Conservation (phyloP, 2,797 vertebrate genomes). For the Eleutherodactylus coqui region DNA sequence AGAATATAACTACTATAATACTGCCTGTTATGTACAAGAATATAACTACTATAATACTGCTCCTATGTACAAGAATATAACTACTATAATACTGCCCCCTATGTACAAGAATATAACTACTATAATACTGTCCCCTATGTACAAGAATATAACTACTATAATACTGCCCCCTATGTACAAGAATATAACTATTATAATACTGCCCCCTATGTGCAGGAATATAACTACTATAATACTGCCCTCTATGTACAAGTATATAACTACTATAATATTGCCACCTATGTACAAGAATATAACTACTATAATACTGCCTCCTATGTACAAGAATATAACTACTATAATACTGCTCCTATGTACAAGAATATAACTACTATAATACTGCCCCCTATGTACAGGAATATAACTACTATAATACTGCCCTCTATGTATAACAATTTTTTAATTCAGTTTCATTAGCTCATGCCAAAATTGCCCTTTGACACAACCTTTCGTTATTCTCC, state of each 20-base stretch:
- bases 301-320: background rate
- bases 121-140: background rate
- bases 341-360: background rate
- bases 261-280: constrained; percentile 1
- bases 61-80: background rate
- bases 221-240: background rate
- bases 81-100: background rate
- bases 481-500: too few species aligned
- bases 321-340: constrained; percentile 3
- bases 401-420: constrained; percentile 1
- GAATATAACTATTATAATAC: background rate
- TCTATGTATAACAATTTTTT: background rate
- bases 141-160: constrained; percentile 10
- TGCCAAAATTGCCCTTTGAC: too few species aligned
- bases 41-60: constrained; percentile 3
- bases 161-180: background rate
- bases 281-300: background rate
- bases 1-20: background rate
- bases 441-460: too few species aligned
- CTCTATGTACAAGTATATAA: constrained; percentile 2
- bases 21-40: background rate
- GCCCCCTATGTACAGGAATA: background rate
- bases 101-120: background rate
- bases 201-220: background rate
- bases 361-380: constrained; percentile 7